Base-by-base conservation (phyloP, 2,888 invertebrate species). In the Saturnia japonica region DNA sequence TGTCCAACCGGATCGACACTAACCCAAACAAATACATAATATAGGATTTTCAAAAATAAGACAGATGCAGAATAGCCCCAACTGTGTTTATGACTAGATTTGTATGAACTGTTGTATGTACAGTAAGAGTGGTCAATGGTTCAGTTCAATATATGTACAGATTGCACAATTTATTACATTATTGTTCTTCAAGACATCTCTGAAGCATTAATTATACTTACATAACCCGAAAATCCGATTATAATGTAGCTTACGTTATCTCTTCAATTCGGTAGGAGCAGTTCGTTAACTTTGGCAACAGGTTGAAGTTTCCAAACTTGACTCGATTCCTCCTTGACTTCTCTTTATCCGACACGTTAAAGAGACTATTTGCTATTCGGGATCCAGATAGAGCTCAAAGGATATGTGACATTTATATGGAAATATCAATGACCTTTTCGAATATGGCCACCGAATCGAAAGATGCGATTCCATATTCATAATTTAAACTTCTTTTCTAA, bases 301-400 rank as follows among this genome's bases (percentile, higher is more conserved):
- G 87, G 87, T 87, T 81, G 75, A 84, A 86, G 82, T 85, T 84
- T 79, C 74, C 75, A 74, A 80, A 84, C 80, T 85, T 82, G 78
- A 79, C 75, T 82, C 79, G 78, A 82, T 76, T 82, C 77, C 73
- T 70, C 74, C 74, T 77, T 77, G 76, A 80, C 77, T 82, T 79
- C 72, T 75, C 78, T 80, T 76, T 77, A 81, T 77, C 74, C 74
- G 72, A 74, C 72, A 75, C 76, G 74, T 77, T 74, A 62, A 47
- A 73, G 66, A 75, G 76, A 71, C 75, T 75, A 74, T 75, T 72
- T 72, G 71, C 69, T 70, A 72, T 34, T 67, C 69, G 57, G 68
- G 51, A 60, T 70, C 62, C 60, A 45, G 62, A 67, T 69, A 72
- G 71, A 72, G 60, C 51, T 72, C 57, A 45, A 67, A 69, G 64